Conservation (phyloP, 2,797 vertebrate species). For the Huso huso region DNA sequence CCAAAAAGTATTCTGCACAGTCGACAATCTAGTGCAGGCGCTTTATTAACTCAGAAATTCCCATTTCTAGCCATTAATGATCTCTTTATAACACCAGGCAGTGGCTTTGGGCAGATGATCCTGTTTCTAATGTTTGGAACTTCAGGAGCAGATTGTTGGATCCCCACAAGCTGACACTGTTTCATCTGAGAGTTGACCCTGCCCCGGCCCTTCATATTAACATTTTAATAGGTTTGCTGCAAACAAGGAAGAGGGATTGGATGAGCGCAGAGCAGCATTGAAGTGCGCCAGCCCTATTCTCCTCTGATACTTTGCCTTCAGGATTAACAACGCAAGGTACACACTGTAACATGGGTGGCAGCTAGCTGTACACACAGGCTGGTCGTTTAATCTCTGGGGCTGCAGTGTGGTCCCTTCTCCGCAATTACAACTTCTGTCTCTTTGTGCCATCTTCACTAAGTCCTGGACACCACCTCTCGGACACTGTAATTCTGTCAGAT, state of each 20-base stretch:
- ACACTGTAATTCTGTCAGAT: slow-evolving; percentile 44
- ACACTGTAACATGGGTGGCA: slow-evolving; percentile 22
- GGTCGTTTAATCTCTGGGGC: slow-evolving; percentile 42
- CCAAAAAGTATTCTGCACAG: too few relatives aligned
- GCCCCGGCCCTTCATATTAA: slow-evolving; percentile 13
- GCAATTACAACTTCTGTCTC: slow-evolving; percentile 52
- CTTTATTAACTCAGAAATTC: too few relatives aligned
- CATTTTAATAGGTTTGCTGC: slow-evolving; percentile 26
- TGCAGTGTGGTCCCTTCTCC: slow-evolving; percentile 26
- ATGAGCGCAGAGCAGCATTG: slow-evolving; percentile 15
- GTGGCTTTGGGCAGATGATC: too few relatives aligned
- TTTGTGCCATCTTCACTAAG: slow-evolving; percentile 40
- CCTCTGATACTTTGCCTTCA: slow-evolving; percentile 40
- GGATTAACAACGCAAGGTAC: slow-evolving; percentile 41
- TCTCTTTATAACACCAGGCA: too few relatives aligned
- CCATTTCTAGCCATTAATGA: too few relatives aligned
- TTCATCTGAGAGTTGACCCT: slow-evolving; percentile 34
- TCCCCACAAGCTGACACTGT: neutral
- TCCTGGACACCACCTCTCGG: slow-evolving; percentile 53
- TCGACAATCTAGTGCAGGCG: too few relatives aligned
- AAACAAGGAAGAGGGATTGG: slow-evolving; percentile 16
- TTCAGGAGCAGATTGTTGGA: too few relatives aligned
- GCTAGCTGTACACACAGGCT: slow-evolving; percentile 25
- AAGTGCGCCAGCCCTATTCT: slow-evolving; percentile 18
- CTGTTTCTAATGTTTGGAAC: too few relatives aligned